Evolutionary conservation across 2,888 invertebrate genomes (phyloP).

Genomic region (Xestia sexstrigata): DNA sequence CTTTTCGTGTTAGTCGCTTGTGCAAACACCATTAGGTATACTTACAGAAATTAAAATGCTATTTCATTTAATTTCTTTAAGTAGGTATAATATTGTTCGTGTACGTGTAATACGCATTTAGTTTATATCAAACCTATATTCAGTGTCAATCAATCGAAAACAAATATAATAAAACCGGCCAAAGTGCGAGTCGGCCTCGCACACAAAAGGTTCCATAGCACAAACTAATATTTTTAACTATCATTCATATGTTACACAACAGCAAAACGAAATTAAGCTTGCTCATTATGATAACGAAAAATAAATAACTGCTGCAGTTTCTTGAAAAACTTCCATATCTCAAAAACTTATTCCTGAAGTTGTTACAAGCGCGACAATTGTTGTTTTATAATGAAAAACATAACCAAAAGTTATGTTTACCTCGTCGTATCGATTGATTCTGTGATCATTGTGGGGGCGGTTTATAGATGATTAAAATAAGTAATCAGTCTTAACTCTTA

Average conservation of each 20-base stretch:
- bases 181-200: background rate
- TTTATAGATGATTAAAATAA: background rate
- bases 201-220: background rate
- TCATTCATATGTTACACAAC: background rate
- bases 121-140: background rate
- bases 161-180: background rate
- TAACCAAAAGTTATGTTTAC: background rate
- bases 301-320: background rate
- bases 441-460: no score
- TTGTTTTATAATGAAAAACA: background rate
- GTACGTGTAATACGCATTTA: background rate
- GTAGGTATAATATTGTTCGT: background rate
- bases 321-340: background rate
- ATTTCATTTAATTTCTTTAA: background rate
- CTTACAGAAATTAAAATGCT: background rate
- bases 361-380: background rate
- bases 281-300: background rate
- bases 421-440: background rate
- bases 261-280: background rate
- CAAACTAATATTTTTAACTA: slow-evolving; percentile 1
- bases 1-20: background rate
- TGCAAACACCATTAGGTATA: background rate
- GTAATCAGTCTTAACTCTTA: background rate
- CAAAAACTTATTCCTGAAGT: background rate
- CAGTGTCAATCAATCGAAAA: background rate